A percentile compares a stretch with the other conserved stretches of the same genome.
phyloP scores from a whole-genome alignment of 2,888 invertebrate genomes.

The Oeneis ivallda region DNA sequence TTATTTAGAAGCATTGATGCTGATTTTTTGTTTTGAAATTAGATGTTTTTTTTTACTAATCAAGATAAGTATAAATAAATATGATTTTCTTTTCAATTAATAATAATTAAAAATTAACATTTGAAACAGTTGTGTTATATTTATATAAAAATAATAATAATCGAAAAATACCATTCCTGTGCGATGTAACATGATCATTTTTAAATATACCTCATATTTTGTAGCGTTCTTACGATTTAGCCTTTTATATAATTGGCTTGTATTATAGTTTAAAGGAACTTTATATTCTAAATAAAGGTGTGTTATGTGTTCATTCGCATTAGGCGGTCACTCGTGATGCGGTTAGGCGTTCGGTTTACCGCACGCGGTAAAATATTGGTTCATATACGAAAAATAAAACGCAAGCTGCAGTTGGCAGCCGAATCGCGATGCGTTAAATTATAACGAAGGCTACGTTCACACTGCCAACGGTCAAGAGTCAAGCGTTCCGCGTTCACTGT shows the following conservation, averaged over 20 bases:
- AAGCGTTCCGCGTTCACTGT: too few relatives aligned
- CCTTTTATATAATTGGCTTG: constrained; percentile 58
- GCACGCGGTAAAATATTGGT: too few relatives aligned
- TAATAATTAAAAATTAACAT: constrained; percentile 1
- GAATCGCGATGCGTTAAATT: too few relatives aligned
- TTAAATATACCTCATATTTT: constrained; percentile 74
- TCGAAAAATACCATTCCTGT: constrained; percentile 23
- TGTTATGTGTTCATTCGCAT: not conserved
- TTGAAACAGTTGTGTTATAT: constrained; percentile 20
- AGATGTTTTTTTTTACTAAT: not conserved
- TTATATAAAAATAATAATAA: not conserved
- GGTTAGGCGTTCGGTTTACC: too few relatives aligned
- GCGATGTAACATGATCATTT: constrained; percentile 23
- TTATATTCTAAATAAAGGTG: constrained; percentile 2
- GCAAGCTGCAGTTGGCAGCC: too few relatives aligned
- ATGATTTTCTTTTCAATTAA: not conserved
- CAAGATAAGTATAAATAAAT: not conserved
- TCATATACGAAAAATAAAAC: too few relatives aligned
- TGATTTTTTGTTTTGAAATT: not conserved
- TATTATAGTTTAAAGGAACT: constrained; percentile 43
- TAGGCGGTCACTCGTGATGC: not conserved
- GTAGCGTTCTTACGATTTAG: constrained; percentile 59
- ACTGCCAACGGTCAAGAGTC: too few relatives aligned
- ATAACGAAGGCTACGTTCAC: too few relatives aligned
- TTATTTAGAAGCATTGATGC: not conserved